Percentiles rank a stretch among this genome's conserved stretches.
Conservation (phyloP, 2,888 invertebrate species). For the Hyposoter didymator region DNA sequence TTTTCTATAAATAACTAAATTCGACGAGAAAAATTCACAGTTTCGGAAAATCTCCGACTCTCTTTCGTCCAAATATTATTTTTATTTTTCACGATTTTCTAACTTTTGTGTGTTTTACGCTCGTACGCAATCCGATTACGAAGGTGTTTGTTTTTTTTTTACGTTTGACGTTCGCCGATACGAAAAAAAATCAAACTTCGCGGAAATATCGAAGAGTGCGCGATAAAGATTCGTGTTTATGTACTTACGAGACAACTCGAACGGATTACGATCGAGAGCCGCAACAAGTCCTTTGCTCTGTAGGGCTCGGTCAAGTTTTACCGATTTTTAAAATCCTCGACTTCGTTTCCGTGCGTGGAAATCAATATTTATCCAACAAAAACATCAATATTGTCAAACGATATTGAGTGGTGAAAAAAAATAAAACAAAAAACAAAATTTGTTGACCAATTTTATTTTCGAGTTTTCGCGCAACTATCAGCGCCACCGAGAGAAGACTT, state of each 20-base stretch:
- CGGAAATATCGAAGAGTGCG: slow-evolving; percentile 24
- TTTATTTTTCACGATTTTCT: neutral
- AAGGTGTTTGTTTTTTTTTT: slow-evolving; percentile 16
- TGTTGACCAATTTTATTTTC: neutral
- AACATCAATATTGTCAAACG: neutral
- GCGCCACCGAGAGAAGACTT: slow-evolving; percentile 18
- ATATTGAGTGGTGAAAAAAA: neutral
- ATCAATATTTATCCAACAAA: neutral
- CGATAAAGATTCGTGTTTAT: neutral
- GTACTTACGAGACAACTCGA: slow-evolving; percentile 16
- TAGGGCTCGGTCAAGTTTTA: slow-evolving; percentile 15
- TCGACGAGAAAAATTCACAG: neutral
- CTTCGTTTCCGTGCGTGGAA: slow-evolving; percentile 3
- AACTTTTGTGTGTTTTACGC: neutral
- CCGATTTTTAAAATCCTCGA: slow-evolving; percentile 8
- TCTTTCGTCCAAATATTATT: neutral
- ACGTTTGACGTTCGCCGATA: neutral
- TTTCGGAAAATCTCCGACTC: neutral
- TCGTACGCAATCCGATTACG: slow-evolving; percentile 3
- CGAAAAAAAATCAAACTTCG: neutral
- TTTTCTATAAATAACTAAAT: slow-evolving; percentile 17
- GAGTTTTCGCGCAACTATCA: neutral
- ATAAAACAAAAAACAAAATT: neutral
- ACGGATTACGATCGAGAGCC: slow-evolving; percentile 24
- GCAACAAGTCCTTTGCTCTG: slow-evolving; percentile 23